phyloP scores from a whole-genome alignment of 2,113 vertebrate species.

The Heterochromis multidens region DNA sequence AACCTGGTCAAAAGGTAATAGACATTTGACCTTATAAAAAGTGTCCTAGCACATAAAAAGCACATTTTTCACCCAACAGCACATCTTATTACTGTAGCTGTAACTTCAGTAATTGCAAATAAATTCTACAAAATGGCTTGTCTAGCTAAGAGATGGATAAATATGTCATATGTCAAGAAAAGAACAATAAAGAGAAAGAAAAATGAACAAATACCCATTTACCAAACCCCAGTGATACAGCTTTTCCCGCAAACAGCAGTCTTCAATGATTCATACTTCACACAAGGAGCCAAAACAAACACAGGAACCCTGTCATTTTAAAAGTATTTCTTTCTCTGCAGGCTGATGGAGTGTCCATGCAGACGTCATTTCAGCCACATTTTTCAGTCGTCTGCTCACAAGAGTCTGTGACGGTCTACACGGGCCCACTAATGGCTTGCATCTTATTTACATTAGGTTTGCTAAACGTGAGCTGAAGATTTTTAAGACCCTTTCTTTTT shows the following conservation, averaged over 20 bases:
- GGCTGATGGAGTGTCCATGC: not conserved
- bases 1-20: not conserved
- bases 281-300: not conserved
- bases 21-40: not conserved
- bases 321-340: not conserved
- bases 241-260: not conserved
- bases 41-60: no score
- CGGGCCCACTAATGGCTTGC: not conserved
- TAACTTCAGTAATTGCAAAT: not conserved
- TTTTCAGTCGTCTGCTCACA: not conserved
- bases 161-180: not conserved
- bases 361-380: not conserved
- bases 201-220: not conserved
- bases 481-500: not conserved
- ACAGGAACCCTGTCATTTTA: not conserved
- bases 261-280: not conserved
- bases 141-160: not conserved
- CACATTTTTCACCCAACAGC: not conserved
- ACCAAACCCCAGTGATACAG: not conserved
- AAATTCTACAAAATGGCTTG: not conserved
- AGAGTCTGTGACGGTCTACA: not conserved
- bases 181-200: not conserved
- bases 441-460: not conserved
- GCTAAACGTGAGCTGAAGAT: not conserved
- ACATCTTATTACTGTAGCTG: not conserved